A percentile compares a stretch with the other conserved stretches of the same genome.
phyloP scores from a whole-genome alignment of 2,113 vertebrate species.

The Sialia sialis region DNA sequence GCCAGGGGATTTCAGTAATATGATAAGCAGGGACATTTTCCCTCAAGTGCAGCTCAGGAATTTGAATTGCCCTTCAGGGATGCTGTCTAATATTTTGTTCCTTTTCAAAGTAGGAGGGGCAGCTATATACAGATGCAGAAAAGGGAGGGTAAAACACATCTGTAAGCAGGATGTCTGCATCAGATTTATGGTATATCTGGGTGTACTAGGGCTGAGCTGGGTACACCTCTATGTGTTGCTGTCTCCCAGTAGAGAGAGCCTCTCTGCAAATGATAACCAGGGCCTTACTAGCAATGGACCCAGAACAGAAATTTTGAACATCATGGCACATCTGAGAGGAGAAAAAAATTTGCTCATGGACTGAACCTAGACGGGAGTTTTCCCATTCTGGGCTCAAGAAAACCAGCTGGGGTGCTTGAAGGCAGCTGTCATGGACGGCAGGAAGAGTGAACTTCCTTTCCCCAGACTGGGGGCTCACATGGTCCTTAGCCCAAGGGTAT shows the following conservation, averaged over 20 bases:
- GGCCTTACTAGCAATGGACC: background rate
- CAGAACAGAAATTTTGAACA: background rate
- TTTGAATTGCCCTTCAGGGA: background rate
- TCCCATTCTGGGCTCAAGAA: background rate
- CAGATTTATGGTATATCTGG: background rate
- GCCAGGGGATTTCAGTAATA: background rate
- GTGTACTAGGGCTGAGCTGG: background rate
- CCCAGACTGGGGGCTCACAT: background rate
- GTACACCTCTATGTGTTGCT: background rate
- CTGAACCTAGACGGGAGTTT: background rate
- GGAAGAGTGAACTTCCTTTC: conserved; percentile 58
- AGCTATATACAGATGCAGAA: background rate
- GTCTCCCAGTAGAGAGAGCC: background rate
- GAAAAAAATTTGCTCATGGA: background rate
- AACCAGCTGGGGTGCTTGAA: conserved; percentile 24
- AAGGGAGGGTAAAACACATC: background rate
- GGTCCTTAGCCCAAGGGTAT: conserved; percentile 40
- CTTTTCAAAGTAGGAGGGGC: background rate
- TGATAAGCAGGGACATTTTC: background rate
- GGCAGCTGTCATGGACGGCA: conserved; percentile 23
- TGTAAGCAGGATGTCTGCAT: background rate
- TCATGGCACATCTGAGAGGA: background rate
- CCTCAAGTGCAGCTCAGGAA: background rate
- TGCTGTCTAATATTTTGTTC: background rate
- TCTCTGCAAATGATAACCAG: background rate